phyloP scores from a whole-genome alignment of 30 jellyfish, hydroid and myxozoan genomes.

The Catostylus mosaicus region DNA sequence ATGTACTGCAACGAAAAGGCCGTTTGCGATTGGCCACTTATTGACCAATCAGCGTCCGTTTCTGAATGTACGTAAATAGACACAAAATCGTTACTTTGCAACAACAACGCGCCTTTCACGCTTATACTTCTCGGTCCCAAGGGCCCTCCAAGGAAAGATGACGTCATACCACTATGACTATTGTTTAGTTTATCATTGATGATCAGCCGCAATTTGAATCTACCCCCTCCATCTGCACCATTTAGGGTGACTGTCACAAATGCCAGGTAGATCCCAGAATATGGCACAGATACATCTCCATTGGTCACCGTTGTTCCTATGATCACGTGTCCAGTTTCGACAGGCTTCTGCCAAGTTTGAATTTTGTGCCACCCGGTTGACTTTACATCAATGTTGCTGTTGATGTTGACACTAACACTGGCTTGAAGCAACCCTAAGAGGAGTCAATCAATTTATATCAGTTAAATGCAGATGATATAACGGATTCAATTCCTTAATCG shows the following conservation, averaged over 20 bases:
- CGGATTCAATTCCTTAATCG: too few species aligned
- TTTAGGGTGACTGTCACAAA: constrained; percentile 67
- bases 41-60: constrained; percentile 72
- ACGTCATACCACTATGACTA: constrained; percentile 53
- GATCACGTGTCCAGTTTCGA: constrained; percentile 62
- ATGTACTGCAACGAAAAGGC: constrained; percentile 67
- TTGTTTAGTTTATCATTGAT: constrained; percentile 49
- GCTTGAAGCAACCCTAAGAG: constrained; percentile 46
- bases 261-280: constrained; percentile 67
- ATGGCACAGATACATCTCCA: constrained; percentile 54
- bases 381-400: constrained; percentile 33
- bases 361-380: constrained; percentile 81
- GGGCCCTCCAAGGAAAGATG: constrained; percentile 55
- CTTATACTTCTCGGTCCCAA: constrained; percentile 72
- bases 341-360: constrained; percentile 64
- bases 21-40: constrained; percentile 79
- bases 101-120: constrained; percentile 59
- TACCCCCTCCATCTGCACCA: constrained; percentile 67
- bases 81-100: constrained; percentile 54
- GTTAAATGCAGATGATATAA: too few species aligned
- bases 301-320: constrained; percentile 56
- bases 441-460: background rate
- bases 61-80: constrained; percentile 85
- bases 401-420: constrained; percentile 64
- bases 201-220: constrained; percentile 53